Evolutionary conservation across 2,797 vertebrate genomes (phyloP).

Genomic region (Gallinago stenura): DNA sequence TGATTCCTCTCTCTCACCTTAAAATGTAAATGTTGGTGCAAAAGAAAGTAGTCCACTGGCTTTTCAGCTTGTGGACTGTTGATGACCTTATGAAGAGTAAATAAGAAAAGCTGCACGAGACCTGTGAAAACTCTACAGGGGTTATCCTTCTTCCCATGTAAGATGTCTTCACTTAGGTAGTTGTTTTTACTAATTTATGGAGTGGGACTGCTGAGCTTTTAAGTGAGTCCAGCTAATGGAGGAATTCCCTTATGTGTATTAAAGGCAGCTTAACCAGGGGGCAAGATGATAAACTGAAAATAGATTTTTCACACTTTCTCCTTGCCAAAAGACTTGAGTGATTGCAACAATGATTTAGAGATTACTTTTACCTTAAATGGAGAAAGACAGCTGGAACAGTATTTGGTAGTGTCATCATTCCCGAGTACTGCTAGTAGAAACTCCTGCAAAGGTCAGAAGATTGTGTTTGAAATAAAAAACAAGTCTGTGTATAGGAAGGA

Average conservation of each 20-base stretch:
- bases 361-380: background rate
- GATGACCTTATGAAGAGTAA: background rate
- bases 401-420: accelerated
- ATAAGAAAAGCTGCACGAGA: background rate
- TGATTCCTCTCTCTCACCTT: background rate
- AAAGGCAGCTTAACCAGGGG: background rate
- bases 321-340: background rate
- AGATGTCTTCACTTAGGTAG: background rate
- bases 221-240: background rate
- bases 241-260: background rate
- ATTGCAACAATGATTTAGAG: background rate
- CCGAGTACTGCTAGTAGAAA: background rate
- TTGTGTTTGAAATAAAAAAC: accelerated
- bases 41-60: background rate
- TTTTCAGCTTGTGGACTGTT: background rate
- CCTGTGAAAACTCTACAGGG: background rate
- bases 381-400: background rate
- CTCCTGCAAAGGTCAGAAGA: background rate
- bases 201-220: background rate
- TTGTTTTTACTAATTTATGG: background rate
- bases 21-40: background rate
- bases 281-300: background rate
- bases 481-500: background rate
- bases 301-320: background rate
- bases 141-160: background rate